Percentiles rank a stretch among this genome's conserved stretches.
phyloP scores from a whole-genome alignment of 2,888 invertebrate genomes.

The Chloromyia formosa region DNA sequence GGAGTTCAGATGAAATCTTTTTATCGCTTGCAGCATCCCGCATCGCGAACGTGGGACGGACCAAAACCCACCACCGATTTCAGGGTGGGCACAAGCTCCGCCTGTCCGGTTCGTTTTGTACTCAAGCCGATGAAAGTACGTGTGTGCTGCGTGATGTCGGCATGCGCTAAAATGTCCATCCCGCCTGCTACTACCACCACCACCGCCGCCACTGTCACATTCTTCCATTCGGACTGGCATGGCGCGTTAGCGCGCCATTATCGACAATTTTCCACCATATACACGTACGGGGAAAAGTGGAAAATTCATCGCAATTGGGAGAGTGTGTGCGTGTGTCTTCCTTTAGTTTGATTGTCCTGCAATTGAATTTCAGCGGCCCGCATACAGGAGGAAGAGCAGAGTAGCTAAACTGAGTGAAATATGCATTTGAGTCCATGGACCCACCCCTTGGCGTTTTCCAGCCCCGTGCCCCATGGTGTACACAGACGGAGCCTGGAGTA shows the following conservation, averaged over 20 bases:
- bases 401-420: not conserved
- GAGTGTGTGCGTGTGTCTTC: slow-evolving; percentile 17
- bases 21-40: slow-evolving; percentile 23
- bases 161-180: slow-evolving; percentile 21
- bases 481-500: not conserved
- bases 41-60: slow-evolving; percentile 29
- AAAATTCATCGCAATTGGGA: slow-evolving; percentile 25
- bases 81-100: not conserved
- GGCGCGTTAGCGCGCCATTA: slow-evolving; percentile 31
- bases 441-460: slow-evolving; percentile 23
- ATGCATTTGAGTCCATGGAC: slow-evolving; percentile 14
- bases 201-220: not conserved
- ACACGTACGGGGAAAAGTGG: slow-evolving; percentile 26
- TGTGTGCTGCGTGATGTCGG: no score
- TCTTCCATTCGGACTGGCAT: not conserved
- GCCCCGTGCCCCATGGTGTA: no score
- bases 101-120: slow-evolving; percentile 16
- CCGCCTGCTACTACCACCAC: not conserved
- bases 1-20: slow-evolving; percentile 28
- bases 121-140: not conserved
- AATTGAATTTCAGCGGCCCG: slow-evolving; percentile 35
- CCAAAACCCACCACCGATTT: not conserved
- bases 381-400: not conserved
- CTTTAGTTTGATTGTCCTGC: slow-evolving; percentile 42
- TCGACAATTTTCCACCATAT: slow-evolving; percentile 38